Base-by-base conservation (phyloP, 2,797 vertebrate genomes). In the Malurus splendens region DNA sequence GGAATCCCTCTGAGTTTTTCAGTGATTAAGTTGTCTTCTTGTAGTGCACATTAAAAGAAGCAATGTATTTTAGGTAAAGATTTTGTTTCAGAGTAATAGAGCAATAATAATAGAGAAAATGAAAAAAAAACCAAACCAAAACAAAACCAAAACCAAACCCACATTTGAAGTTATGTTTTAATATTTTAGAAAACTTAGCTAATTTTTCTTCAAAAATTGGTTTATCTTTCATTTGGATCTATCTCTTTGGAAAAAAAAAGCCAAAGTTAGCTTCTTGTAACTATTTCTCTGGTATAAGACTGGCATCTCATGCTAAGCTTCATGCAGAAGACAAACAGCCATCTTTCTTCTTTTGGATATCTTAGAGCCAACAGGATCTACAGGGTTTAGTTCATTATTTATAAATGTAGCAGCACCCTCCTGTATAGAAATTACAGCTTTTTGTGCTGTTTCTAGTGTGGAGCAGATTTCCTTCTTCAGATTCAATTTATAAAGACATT, bases 281-380 rank as follows among this genome's bases (percentile, higher is more conserved):
- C 24, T 71, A 30, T 52, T 77, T 57, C 32, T 82, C 42, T 82
- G 17, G n/a, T 47, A 14, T 66, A 67, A 94, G 85, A 60, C 73
- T 85, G 92, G 67, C 85, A 85, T 80, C 85, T 60, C 47, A 73
- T 94, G 92, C 82, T 67, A 74, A 84, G 16, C 10, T 67, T 76
- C 28, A 50, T 42, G 33, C n/a, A 73, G 41, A 64, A 48, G 15
- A 20, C 44, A 54, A 92, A 13, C 8, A 47, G 9, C 10, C 41
- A 30, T 14, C 27, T 76, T 73, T 77, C 59, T 65, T 42, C 1
- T 41, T 70, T 62, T 51, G 28, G 6, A 57, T 82, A 14, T 73
- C 52, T 27, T 72, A 7, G 11, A 28, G 36, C 10, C 79, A 52
- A 42, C 32, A 65, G 17, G 10, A 10, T 28, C 20, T 76, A 20